These are phyloP conservation scores for Zygogramma bicolorata DNA, from an alignment of 2,888 invertebrate genomes.

Conservation along the genomic window DNA sequence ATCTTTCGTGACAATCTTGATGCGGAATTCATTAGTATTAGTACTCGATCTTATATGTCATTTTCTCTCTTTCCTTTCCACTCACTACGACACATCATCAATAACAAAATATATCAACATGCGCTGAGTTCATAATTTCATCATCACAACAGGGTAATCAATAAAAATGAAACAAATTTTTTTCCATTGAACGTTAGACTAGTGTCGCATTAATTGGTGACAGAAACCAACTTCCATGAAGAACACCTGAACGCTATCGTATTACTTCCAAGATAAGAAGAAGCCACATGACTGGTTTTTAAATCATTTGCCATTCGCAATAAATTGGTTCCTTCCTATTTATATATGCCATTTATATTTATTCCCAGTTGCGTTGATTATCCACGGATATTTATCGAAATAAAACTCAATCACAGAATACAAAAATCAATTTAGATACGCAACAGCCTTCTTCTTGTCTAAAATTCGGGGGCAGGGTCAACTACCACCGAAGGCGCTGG, in stretches of 20 bases:
- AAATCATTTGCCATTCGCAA: not conserved
- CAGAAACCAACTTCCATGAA: not conserved
- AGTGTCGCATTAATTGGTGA: not conserved
- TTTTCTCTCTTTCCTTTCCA: not conserved
- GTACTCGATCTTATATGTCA: too few relatives aligned
- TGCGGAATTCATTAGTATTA: too few relatives aligned
- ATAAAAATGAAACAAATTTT: not conserved
- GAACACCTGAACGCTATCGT: not conserved
- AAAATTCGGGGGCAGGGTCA: too few relatives aligned
- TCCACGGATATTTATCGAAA: too few relatives aligned
- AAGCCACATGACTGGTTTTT: not conserved
- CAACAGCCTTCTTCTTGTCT: too few relatives aligned
- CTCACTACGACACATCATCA: not conserved
- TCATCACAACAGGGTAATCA: not conserved
- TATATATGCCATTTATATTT: too few relatives aligned
- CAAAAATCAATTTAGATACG: too few relatives aligned
- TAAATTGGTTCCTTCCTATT: too few relatives aligned
- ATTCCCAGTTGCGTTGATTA: too few relatives aligned
- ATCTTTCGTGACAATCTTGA: too few relatives aligned
- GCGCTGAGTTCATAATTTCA: not conserved
- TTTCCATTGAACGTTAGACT: not conserved
- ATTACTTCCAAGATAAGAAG: not conserved
- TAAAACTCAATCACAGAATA: too few relatives aligned
- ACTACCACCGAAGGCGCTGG: too few relatives aligned
- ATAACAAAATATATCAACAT: not conserved